Evolutionary conservation across 2,113 vertebrate species (phyloP), one percentile per base, ranked within the genome.

Genomic region (Gracilinanus agilis): DNA sequence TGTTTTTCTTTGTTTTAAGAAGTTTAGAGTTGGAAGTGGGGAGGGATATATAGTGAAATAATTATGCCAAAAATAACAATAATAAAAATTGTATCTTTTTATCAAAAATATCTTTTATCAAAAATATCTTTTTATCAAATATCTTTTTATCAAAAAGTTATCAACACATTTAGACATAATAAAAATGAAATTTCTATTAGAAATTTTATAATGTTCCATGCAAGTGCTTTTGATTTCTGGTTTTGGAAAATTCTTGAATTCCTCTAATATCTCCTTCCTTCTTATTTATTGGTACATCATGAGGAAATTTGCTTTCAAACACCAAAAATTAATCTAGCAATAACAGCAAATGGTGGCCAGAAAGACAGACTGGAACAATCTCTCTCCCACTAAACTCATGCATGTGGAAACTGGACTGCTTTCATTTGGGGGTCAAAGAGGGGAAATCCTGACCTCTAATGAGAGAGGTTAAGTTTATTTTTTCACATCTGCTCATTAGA

Each of bases 151-250:
- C 67, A 40, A 83, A 83, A 83, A 83, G 16, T 13, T 21, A 40
- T 83, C n/a, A 83, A 83, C 34, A 21, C 13, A n/a, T 83, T 83
- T 83, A 83, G 16, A 83, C 40, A 40, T 23, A 83, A 83, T 83
- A 83, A 83, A 83, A 83, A 83, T 91, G 23, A 29, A 7, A 29
- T 44, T 75, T 75, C 34, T 29, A 44, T 2, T 54, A 27, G 54
- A 54, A 53, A 75, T 11, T 24, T 61, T n/a, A 25, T 0, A 0
- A 7, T 55, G 9, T 19, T 91, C 88, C n/a, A 83, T 83, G 67
- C 27, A 67, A 67, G 27, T 29, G 11, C 19, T 83, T 83, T 83
- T 23, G n/a, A 83, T 83, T 83, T 83, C 67, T 83, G 13, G n/a
- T 83, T 83, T 40, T 21, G 67, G 10, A 25, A 56, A 40, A 83